Percentiles rank a stretch among this genome's conserved stretches.
phyloP scores from a whole-genome alignment of 2,888 invertebrate species.

The Tetranychus truncatus region DNA sequence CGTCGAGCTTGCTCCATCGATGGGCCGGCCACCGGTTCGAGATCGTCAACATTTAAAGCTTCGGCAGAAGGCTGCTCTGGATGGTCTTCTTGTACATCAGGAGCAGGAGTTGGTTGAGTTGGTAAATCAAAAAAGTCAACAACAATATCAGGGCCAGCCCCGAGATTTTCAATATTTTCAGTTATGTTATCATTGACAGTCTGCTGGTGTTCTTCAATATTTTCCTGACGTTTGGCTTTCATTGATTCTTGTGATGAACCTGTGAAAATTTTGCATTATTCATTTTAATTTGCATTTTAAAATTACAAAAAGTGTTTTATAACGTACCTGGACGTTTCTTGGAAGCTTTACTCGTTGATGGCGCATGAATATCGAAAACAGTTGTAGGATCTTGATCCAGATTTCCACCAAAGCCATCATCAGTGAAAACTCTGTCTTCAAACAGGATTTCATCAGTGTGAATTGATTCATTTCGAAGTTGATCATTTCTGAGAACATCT shows the following conservation, averaged over 20 bases:
- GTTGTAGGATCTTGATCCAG: neutral
- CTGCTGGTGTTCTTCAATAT: too few species aligned
- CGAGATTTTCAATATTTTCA: too few species aligned
- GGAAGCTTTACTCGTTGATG: neutral
- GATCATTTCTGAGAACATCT: neutral
- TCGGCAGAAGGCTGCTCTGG: neutral
- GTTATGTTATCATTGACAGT: too few species aligned
- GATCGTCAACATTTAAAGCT: neutral
- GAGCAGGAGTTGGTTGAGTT: neutral
- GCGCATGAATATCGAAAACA: neutral
- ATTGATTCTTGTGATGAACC: too few species aligned
- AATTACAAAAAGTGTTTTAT: too few species aligned
- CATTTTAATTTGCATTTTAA: too few species aligned
- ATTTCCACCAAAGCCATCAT: slow-evolving; percentile 4
- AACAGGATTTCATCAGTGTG: neutral
- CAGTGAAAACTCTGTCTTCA: neutral
- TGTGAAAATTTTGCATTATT: too few species aligned
- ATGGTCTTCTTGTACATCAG: neutral
- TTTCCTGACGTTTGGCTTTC: too few species aligned
- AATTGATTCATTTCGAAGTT: neutral
- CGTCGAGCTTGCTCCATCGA: neutral
- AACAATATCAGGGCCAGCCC: neutral
- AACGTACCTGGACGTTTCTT: neutral
- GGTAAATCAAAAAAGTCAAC: neutral
- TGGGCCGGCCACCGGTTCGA: neutral